Conservation (phyloP, 2,888 invertebrate species). For the Cylloceria caligata region DNA sequence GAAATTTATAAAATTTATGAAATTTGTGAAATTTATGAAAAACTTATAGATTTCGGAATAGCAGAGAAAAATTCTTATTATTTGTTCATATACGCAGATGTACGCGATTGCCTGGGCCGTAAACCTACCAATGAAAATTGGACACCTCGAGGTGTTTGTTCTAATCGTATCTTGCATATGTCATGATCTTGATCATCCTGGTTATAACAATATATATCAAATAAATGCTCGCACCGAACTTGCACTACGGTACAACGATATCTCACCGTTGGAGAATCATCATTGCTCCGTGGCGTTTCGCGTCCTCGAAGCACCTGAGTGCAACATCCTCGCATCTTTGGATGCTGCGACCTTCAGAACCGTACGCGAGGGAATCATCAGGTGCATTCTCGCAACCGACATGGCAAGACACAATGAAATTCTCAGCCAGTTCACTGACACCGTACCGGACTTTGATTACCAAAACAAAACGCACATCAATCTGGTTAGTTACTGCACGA, state of each 20-base stretch:
- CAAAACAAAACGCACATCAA: constrained; percentile 89
- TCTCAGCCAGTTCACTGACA: constrained; percentile 89
- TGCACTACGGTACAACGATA: constrained; percentile 94
- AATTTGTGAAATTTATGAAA: neutral
- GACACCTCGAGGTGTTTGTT: constrained; percentile 91
- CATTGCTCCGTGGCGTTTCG: constrained; percentile 94
- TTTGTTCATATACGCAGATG: constrained; percentile 87
- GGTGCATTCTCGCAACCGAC: constrained; percentile 91
- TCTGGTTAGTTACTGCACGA: constrained; percentile 85
- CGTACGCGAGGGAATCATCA: constrained; percentile 92
- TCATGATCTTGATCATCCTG: constrained; percentile 92
- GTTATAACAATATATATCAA: constrained; percentile 92
- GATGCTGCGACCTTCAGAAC: constrained; percentile 87
- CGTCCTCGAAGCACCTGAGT: constrained; percentile 91
- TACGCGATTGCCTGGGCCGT: constrained; percentile 92
- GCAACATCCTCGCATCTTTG: constrained; percentile 91
- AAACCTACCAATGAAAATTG: constrained; percentile 89
- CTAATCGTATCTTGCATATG: constrained; percentile 92
- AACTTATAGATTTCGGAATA: neutral
- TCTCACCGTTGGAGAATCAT: constrained; percentile 94
- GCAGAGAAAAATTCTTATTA: neutral
- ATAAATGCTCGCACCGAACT: constrained; percentile 94
- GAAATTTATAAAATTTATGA: neutral
- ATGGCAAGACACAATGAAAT: constrained; percentile 93
- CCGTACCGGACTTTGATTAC: constrained; percentile 89